Conservation (phyloP, 1,140 invertebrate genomes). For the Drosophila erecta region DNA sequence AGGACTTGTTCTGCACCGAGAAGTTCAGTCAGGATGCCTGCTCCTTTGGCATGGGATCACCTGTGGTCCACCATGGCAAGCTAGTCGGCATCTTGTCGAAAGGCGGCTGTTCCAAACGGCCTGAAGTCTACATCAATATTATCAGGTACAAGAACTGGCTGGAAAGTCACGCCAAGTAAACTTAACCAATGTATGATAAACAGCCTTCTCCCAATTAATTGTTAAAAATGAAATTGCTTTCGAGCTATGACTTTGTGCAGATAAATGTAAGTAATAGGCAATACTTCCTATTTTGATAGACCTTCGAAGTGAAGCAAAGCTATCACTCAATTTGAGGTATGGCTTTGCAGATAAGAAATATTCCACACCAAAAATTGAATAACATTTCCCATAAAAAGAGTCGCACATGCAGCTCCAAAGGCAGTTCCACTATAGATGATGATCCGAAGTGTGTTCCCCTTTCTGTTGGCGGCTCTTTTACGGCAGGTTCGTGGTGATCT, state of each 20-base stretch:
- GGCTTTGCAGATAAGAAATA: conserved; percentile 10
- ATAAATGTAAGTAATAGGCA: neutral
- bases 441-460: neutral
- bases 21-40: neutral
- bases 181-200: too few relatives aligned
- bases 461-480: conserved; percentile 4
- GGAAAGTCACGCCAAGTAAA: neutral
- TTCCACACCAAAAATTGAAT: neutral
- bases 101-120: neutral
- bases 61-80: neutral
- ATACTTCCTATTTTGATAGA: neutral
- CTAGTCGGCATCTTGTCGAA: conserved; percentile 4
- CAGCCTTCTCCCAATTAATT: too few relatives aligned
- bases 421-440: conserved; percentile 8
- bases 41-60: conserved; percentile 6
- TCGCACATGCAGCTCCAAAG: neutral
- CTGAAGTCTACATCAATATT: conserved; percentile 1
- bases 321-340: conserved; percentile 5
- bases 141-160: neutral
- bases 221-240: too few relatives aligned
- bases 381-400: conserved; percentile 12
- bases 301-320: neutral
- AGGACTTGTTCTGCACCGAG: neutral
- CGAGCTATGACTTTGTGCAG: neutral
- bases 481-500: neutral